These are phyloP conservation scores for Busseola fusca DNA, from an alignment of 2,888 invertebrate genomes.

Conservation along the genomic window DNA sequence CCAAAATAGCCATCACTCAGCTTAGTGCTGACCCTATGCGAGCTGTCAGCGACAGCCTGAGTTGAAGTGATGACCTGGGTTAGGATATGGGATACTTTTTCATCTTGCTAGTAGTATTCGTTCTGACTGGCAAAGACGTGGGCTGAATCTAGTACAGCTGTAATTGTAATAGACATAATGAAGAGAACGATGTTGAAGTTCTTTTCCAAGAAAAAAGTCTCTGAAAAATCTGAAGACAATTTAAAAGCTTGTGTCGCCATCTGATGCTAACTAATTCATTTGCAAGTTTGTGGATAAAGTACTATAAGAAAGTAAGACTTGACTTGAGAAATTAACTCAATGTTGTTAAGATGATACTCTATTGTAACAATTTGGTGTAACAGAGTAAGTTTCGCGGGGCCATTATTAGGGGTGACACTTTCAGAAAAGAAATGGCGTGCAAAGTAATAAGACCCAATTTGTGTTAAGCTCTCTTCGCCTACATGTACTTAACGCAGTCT, in stretches of 20 bases:
- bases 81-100: not conserved
- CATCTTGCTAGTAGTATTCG: not conserved
- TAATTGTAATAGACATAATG: constrained; percentile 12
- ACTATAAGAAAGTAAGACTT: constrained; percentile 20
- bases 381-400: constrained; percentile 9
- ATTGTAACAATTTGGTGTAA: constrained; percentile 13
- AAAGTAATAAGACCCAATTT: not conserved
- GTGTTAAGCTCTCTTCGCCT: not conserved
- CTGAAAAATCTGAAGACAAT: constrained; percentile 27
- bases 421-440: not conserved
- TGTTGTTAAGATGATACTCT: constrained; percentile 8
- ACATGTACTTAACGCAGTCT: not conserved
- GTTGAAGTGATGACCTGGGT: not conserved
- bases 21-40: not conserved
- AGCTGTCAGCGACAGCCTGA: not conserved
- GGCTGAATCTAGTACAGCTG: not conserved
- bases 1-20: not conserved
- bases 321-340: constrained; percentile 24
- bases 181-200: not conserved
- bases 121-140: not conserved
- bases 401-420: constrained; percentile 14
- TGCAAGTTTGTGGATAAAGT: constrained; percentile 15
- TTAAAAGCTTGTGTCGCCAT: constrained; percentile 36
- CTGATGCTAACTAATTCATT: constrained; percentile 13
- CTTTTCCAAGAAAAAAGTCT: constrained; percentile 11